phyloP scores from a whole-genome alignment of 2,797 vertebrate genomes.

The Luscinia megarhynchos region DNA sequence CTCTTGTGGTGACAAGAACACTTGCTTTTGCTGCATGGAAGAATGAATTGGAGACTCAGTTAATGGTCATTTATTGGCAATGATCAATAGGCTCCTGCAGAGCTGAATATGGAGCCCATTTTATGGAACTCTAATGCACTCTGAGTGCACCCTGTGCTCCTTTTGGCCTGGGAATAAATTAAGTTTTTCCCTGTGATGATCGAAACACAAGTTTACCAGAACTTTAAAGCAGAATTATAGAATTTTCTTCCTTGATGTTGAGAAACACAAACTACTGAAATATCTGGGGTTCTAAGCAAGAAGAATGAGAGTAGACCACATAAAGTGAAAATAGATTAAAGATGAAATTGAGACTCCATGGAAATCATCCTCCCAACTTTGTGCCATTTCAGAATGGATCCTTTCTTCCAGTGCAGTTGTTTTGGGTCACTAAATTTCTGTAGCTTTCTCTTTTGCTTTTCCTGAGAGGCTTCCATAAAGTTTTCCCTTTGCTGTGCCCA shows the following conservation, averaged over 20 bases:
- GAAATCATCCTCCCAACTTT: neutral
- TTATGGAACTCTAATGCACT: neutral
- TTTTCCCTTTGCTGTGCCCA: neutral
- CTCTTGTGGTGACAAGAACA: neutral
- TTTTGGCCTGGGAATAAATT: neutral
- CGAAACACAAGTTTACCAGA: neutral
- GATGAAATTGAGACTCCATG: neutral
- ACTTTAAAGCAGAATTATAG: neutral
- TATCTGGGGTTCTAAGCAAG: neutral
- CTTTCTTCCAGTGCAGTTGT: neutral
- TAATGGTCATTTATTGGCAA: neutral
- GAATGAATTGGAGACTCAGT: neutral
- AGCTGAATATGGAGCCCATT: neutral
- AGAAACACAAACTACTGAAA: neutral
- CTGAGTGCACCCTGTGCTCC: neutral
- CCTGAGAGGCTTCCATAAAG: neutral
- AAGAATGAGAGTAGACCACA: neutral
- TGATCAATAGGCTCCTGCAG: neutral
- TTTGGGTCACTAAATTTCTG: neutral
- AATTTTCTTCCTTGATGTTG: neutral
- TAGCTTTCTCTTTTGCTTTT: neutral
- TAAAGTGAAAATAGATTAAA: neutral
- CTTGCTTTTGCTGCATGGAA: neutral
- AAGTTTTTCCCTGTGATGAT: neutral
- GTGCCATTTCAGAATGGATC: neutral